Conservation (phyloP, 2,888 invertebrate species). For the Barypeithes pellucidus region DNA sequence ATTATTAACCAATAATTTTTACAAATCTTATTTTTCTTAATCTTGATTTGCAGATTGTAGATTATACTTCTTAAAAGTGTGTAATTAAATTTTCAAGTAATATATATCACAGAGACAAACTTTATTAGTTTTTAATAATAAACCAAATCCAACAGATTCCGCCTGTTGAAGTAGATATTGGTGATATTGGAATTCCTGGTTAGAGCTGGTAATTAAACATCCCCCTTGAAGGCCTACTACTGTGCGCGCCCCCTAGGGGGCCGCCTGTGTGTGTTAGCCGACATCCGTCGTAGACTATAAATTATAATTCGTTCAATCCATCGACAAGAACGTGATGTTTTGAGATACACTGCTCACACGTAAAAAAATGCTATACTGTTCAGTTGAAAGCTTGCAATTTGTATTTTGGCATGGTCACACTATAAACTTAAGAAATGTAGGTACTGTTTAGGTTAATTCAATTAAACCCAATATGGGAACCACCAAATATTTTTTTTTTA, state of each 20-base stretch:
- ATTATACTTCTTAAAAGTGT: too few species aligned
- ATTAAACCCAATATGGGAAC: too few species aligned
- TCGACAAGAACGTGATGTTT: conserved; percentile 48
- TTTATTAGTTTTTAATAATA: conserved; percentile 39
- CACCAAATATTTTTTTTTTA: too few species aligned
- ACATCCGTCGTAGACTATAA: conserved; percentile 52
- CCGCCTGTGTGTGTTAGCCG: conserved; percentile 51
- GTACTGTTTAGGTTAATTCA: too few species aligned
- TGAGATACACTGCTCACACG: conserved; percentile 41
- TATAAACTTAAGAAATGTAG: too few species aligned
- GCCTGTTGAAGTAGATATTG: conserved; percentile 32
- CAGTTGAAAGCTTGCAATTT: too few species aligned
- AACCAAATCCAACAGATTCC: conserved; percentile 23
- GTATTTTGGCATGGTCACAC: too few species aligned
- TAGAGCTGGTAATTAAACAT: conserved; percentile 53
- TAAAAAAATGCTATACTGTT: too few species aligned
- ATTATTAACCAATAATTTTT: too few species aligned
- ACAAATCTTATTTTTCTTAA: too few species aligned
- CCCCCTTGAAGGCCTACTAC: conserved; percentile 51
- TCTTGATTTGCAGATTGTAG: too few species aligned
- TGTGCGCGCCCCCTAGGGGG: conserved; percentile 42
- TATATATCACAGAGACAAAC: neutral
- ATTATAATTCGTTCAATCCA: conserved; percentile 52
- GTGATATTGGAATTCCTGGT: conserved; percentile 54
- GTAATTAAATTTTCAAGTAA: too few species aligned